These are phyloP conservation scores for Epinephelus fuscoguttatus DNA, from an alignment of 2,113 vertebrate species.

Conservation along the genomic window DNA sequence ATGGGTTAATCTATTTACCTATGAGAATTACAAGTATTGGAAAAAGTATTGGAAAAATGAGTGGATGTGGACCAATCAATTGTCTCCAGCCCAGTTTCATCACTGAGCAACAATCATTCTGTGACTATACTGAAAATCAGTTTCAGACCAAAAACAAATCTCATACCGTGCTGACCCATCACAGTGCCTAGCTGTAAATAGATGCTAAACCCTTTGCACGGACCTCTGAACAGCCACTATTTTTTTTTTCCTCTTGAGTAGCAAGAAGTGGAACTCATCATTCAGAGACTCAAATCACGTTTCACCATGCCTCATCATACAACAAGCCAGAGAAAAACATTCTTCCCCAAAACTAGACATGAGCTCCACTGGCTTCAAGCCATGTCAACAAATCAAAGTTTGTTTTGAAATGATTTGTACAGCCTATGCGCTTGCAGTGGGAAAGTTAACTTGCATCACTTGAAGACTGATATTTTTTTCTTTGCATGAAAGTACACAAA, in stretches of 20 bases:
- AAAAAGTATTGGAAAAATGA: background rate
- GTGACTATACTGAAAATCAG: background rate
- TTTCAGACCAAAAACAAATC: background rate
- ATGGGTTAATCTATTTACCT: background rate
- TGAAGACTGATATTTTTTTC: background rate
- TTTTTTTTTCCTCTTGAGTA: background rate
- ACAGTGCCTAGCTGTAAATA: background rate
- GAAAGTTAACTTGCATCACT: conserved; percentile 4
- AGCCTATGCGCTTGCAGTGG: background rate
- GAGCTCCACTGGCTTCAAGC: conserved; percentile 16
- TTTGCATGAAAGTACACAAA: conserved; percentile 8
- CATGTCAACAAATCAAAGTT: conserved; percentile 53
- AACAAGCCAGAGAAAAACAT: background rate
- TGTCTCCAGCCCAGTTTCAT: background rate
- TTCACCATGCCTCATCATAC: background rate
- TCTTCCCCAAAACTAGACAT: background rate
- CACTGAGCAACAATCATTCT: background rate
- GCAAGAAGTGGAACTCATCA: background rate
- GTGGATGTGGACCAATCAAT: background rate
- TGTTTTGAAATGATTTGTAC: conserved; percentile 31
- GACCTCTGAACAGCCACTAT: background rate
- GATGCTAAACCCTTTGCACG: background rate
- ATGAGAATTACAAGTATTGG: background rate
- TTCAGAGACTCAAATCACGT: conserved; percentile 1
- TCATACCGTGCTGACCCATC: background rate